A percentile compares a stretch with the other conserved stretches of the same genome.
phyloP scores from a whole-genome alignment of 2,797 vertebrate genomes.

The Acridotheres tristis region DNA sequence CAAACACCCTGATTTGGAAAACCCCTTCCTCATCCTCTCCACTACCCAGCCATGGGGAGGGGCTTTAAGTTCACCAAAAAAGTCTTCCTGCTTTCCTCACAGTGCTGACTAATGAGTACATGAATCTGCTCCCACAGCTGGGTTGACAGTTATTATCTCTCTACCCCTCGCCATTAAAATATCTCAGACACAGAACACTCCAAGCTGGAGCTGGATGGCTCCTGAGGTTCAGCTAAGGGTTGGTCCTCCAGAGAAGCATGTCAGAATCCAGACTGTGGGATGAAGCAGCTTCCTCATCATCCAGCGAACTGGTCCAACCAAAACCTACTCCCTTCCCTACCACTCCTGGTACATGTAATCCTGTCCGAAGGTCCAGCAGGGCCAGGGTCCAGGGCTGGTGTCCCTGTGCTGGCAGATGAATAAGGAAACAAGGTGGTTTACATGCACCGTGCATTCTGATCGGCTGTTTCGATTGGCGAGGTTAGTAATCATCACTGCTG shows the following conservation, averaged over 20 bases:
- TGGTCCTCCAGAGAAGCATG: neutral
- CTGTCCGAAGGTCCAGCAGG: neutral
- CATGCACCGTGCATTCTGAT: conserved; percentile 55
- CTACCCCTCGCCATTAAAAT: neutral
- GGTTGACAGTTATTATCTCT: neutral
- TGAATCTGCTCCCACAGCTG: neutral
- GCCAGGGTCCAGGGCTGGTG: neutral
- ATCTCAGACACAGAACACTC: neutral
- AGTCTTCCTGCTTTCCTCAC: neutral
- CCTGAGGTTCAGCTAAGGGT: neutral
- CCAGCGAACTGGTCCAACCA: neutral
- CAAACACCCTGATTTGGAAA: neutral
- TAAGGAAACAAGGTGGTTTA: neutral
- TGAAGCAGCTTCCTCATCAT: neutral
- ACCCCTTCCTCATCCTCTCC: neutral
- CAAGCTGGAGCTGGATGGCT: neutral
- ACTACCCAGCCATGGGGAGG: neutral
- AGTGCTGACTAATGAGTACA: neutral
- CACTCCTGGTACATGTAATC: rapidly evolving
- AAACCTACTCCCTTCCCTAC: neutral
- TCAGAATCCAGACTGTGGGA: neutral
- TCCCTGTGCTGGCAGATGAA: neutral
- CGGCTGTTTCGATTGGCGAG: neutral
- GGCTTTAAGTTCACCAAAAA: neutral
- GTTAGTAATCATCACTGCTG: conserved; percentile 69